Evolutionary conservation across 2,113 vertebrate species (phyloP), one percentile per base, ranked within the genome.

Genomic region (Pollimyrus isidori): DNA sequence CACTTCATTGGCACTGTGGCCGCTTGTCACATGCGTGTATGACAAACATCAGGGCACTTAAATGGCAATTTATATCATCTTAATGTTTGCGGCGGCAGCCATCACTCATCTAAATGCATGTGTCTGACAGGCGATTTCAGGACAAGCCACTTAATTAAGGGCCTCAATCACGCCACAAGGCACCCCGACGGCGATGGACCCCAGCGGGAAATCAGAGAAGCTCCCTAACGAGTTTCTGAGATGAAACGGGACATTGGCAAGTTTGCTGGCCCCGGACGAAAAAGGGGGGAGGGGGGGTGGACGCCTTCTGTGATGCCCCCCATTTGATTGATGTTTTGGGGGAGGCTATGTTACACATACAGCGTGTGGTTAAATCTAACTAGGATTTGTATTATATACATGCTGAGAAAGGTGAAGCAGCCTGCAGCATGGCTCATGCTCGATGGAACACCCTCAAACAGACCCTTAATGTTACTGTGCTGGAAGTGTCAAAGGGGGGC

Each of bases 31-130:
- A 98, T 98, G 98, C 98, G 97, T 97, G 97, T 96, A 97, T 97
- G 97, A 98, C 97, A 97, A 97, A 98, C 98, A 98, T 98, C 98
- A 98, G 97, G 97, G 97, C 93, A 97, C 97, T 99, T 99, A 99
- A 99, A 98, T 96, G 96, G 97, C 97, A 97, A 99, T 99, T 99
- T 99, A 99, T 99, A 99, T 98, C 97, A 98, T 99, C 99, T 99
- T 98, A 97, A 97, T 97, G 97, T 98, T 98, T 98, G 98, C 97
- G 95, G 97, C 96, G 92, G 96, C 96, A 94, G 91, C 95, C 98
- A 99, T 99, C 97, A 96, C 92, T 99, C 98, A 98, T 97, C 97
- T 98, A 98, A 98, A 99, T 98, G 98, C 95, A 97, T 97, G 96
- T 98, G 96, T 96, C 94, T 98, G 98, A 98, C 98, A 99, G 97